These are phyloP conservation scores for Dendroctonus ponderosae DNA, from an alignment of 1,140 invertebrate species.

Conservation along the genomic window DNA sequence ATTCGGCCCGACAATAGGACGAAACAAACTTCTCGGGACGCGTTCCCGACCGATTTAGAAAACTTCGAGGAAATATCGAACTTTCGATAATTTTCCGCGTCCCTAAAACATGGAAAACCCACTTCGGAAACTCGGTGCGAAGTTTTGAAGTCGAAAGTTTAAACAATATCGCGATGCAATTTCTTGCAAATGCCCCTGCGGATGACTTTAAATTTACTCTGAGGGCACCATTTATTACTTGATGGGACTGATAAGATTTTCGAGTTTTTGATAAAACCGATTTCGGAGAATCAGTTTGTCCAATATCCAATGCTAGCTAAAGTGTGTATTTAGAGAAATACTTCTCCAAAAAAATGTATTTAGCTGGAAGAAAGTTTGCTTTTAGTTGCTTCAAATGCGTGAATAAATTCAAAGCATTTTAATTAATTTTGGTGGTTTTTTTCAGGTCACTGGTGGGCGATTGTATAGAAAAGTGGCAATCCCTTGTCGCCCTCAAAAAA, in stretches of 20 bases:
- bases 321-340: too few relatives aligned
- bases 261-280: not conserved
- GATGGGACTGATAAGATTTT: too few relatives aligned
- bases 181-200: constrained; percentile 14
- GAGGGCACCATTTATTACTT: too few relatives aligned
- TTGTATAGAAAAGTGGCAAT: constrained; percentile 67
- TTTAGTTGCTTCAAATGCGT: too few relatives aligned
- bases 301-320: not conserved
- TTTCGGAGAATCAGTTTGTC: not conserved
- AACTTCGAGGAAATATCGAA: constrained; percentile 31
- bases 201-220: constrained; percentile 6
- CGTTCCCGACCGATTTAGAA: constrained; percentile 3
- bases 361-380: too few relatives aligned
- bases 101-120: constrained; percentile 30
- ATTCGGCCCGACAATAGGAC: constrained; percentile 21
- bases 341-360: too few relatives aligned
- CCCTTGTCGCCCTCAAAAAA: constrained; percentile 78
- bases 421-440: constrained; percentile 1
- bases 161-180: constrained; percentile 28
- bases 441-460: constrained; percentile 48
- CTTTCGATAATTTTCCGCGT: constrained; percentile 29
- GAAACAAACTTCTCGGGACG: constrained; percentile 10
- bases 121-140: constrained; percentile 18
- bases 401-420: not conserved
- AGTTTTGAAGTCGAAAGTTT: constrained; percentile 30